Percentiles rank a stretch among this genome's conserved stretches.
phyloP scores from a whole-genome alignment of 2,113 vertebrate genomes.

The Heterotis niloticus region DNA sequence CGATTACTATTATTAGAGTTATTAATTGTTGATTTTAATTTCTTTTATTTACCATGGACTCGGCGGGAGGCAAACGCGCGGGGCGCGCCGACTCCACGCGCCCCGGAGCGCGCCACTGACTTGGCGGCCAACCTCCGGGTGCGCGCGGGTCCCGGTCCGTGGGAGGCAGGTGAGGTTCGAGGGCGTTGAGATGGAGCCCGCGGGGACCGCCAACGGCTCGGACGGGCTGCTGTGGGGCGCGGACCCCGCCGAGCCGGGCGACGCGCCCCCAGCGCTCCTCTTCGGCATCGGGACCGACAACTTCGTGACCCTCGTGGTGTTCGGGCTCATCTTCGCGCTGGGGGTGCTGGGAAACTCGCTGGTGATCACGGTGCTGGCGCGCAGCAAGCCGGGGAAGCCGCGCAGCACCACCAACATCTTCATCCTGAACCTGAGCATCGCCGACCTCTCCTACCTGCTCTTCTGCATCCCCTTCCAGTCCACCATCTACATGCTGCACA shows the following conservation, averaged over 20 bases:
- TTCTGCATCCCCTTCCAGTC: slow-evolving; percentile 96
- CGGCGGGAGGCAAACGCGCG: too few relatives aligned
- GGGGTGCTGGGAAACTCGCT: slow-evolving; percentile 91
- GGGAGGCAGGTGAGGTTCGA: too few relatives aligned
- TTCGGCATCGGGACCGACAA: slow-evolving; percentile 83
- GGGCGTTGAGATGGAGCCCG: not conserved
- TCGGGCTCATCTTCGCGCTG: slow-evolving; percentile 82
- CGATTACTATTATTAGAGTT: too few relatives aligned
- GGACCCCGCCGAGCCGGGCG: slow-evolving; percentile 34
- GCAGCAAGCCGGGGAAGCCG: slow-evolving; percentile 78
- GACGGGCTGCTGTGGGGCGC: slow-evolving; percentile 18
- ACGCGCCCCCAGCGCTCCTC: slow-evolving; percentile 56
- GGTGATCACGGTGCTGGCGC: slow-evolving; percentile 88
- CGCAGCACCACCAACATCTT: slow-evolving; percentile 93
- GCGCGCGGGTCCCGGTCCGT: too few relatives aligned
- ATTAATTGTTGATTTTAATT: too few relatives aligned
- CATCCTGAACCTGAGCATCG: slow-evolving; percentile 91
- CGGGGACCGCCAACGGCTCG: not conserved
- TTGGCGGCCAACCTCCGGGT: too few relatives aligned
- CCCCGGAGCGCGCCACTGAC: too few relatives aligned
- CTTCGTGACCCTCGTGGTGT: slow-evolving; percentile 80
- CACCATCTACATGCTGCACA: slow-evolving; percentile 83
- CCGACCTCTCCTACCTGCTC: slow-evolving; percentile 91
- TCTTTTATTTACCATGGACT: too few relatives aligned
- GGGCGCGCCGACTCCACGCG: too few relatives aligned